phyloP scores from a whole-genome alignment of 2,113 vertebrate species.

The Burhinus bistriatus region DNA sequence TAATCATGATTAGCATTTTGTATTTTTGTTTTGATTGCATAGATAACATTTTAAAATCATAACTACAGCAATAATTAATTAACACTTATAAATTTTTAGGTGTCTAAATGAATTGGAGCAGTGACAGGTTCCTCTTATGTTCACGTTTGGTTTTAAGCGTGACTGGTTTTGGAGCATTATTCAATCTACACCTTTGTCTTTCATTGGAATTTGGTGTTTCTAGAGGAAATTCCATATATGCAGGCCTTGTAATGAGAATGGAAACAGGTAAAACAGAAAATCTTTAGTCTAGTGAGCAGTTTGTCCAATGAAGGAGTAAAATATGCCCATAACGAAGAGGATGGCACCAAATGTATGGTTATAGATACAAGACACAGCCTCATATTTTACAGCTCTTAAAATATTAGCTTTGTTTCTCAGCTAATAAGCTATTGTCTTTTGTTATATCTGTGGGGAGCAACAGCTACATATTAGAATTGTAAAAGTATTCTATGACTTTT shows the following conservation, averaged over 20 bases:
- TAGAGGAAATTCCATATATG: background rate
- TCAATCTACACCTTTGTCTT: background rate
- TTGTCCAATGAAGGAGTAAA: background rate
- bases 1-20: conserved; percentile 13
- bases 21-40: conserved; percentile 50
- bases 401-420: background rate
- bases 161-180: background rate
- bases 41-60: conserved; percentile 9
- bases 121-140: background rate
- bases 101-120: background rate
- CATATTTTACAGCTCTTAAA: background rate
- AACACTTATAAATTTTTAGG: background rate
- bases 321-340: background rate
- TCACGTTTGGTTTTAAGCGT: background rate
- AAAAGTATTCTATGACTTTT: background rate
- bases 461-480: background rate
- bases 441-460: background rate
- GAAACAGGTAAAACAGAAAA: background rate
- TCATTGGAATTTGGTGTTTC: background rate
- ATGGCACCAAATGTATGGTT: background rate
- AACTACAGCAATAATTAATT: conserved; percentile 7
- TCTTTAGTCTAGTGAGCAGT: background rate
- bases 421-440: background rate
- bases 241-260: background rate
- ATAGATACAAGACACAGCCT: background rate